Evolutionary conservation across 2,113 vertebrate genomes (phyloP).

Genomic region (Salminus brasiliensis): DNA sequence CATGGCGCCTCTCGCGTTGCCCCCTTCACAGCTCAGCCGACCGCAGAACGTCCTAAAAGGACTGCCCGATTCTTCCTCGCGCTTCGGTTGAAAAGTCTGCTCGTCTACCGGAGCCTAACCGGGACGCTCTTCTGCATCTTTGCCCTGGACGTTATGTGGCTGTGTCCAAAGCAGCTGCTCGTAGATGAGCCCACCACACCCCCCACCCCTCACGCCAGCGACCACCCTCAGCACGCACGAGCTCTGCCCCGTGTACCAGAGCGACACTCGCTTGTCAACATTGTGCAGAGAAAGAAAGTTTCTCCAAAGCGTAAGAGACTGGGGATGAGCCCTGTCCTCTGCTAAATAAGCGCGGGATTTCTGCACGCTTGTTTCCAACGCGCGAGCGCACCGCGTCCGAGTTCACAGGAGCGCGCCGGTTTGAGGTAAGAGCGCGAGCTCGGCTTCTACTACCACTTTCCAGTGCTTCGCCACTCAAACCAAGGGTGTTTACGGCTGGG

Average conservation of each 20-base stretch:
- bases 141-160: constrained; percentile 72
- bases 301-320: constrained; percentile 47
- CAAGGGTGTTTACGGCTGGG: too few species aligned
- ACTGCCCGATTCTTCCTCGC: constrained; percentile 24
- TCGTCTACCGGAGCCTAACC: constrained; percentile 62
- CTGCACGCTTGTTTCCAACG: neutral
- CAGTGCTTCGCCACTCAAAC: too few species aligned
- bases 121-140: constrained; percentile 73
- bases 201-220: constrained; percentile 54
- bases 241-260: constrained; percentile 62
- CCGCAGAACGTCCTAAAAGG: neutral
- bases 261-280: constrained; percentile 68
- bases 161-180: constrained; percentile 65
- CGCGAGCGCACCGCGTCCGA: neutral
- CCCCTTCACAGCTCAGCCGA: constrained; percentile 16
- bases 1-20: constrained; percentile 62
- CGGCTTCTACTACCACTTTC: neutral
- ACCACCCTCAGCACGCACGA: constrained; percentile 71
- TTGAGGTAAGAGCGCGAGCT: constrained; percentile 24
- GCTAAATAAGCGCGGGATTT: constrained; percentile 15
- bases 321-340: neutral
- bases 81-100: constrained; percentile 26
- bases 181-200: constrained; percentile 73
- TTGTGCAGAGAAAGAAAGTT: constrained; percentile 68
- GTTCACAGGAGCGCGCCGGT: neutral